Base-by-base conservation (phyloP, 2,797 vertebrate species). In the Galago senegalensis region DNA sequence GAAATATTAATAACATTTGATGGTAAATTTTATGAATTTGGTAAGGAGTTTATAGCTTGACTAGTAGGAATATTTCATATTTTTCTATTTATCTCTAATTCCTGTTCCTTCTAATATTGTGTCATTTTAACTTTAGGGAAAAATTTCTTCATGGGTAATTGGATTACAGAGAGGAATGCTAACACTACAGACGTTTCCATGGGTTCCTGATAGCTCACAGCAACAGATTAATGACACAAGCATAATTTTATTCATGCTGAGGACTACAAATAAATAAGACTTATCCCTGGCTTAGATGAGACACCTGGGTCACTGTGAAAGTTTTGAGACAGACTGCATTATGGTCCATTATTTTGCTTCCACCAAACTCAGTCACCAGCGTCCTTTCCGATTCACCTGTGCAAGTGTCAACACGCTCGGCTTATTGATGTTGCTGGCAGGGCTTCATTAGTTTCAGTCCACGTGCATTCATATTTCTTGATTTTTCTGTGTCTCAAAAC, bases 81-180 rank as follows among this genome's bases (percentile, higher is more conserved):
- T 84, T 95, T 58, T 43, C 49, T 82, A 75, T 56, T 93, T 21
- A 89, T 84, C 40, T 89, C 43, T 82, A 80, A 93, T 87, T 94
- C 60, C 37, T 83, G 53, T 91, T 89, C 89, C 69, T 70, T 75
- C 29, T 81, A 84, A 76, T 56, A 29, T 21, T 87, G 27, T 56
- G 80, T 37, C 80, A 79, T 91, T 96, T 43, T 86, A 94, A 82
- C 85, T 79, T 92, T 56, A 87, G 76, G 67, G 79, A 91, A 81
- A 88, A 79, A 56, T 49, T 63, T 87, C 65, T 73, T 87, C 43
- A 85, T 25, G 93, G 37, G 46, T 82, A 84, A 92, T 95, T 83
- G 5, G 20, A 5, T 88, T 92, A 89, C n/a, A 73, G 4, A 72
- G 61, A 95, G 20, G 11, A 81, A 69, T 70, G 31, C 21, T 81